Evolutionary conservation across 2,113 vertebrate species (phyloP).

Genomic region (Ptyas mucosa): DNA sequence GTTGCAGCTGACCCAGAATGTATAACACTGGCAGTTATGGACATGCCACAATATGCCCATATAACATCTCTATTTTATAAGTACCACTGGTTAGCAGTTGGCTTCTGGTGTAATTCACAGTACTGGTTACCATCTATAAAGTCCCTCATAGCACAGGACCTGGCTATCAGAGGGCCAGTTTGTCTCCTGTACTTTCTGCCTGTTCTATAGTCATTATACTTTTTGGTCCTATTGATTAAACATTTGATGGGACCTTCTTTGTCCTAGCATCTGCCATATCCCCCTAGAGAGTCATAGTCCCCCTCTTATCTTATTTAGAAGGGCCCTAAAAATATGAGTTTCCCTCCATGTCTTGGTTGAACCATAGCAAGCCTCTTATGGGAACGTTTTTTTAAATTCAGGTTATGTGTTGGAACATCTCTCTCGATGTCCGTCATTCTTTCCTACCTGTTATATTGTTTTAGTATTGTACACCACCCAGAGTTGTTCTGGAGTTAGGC

Average conservation of each 20-base stretch:
- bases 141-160: not conserved
- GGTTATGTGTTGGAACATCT: not conserved
- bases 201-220: not conserved
- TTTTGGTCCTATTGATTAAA: not conserved
- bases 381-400: not conserved
- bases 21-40: not conserved
- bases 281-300: not conserved
- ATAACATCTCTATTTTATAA: not conserved
- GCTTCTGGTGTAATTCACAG: not conserved
- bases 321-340: not conserved
- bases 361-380: not conserved
- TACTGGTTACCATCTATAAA: not conserved
- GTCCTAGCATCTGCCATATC: not conserved
- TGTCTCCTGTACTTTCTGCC: not conserved
- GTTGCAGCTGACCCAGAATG: not conserved
- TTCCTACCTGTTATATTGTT: not conserved
- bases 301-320: not conserved
- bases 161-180: not conserved
- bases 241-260: not conserved
- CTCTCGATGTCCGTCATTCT: not conserved
- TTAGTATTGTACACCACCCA: not conserved
- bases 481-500: not conserved
- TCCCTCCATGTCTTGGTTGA: not conserved
- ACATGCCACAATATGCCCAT: not conserved
- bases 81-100: not conserved